phyloP scores from a whole-genome alignment of 2,888 invertebrate genomes.

The Caenorhabditis sinica region DNA sequence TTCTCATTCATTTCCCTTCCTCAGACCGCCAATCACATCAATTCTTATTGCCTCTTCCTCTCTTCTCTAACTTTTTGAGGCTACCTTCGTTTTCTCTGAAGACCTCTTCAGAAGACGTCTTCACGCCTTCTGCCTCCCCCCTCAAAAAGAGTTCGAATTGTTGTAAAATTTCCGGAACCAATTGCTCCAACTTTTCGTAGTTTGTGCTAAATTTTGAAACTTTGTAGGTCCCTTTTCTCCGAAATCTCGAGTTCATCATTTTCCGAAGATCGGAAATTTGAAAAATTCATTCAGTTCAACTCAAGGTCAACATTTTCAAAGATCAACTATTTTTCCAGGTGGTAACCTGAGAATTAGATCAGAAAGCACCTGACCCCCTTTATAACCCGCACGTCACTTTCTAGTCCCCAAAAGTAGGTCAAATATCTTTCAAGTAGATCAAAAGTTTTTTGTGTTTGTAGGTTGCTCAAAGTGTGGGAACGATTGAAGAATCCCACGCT shows the following conservation, averaged over 20 bases:
- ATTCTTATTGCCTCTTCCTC: conserved; percentile 53
- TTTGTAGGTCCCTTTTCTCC: background rate
- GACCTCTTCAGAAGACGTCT: conserved; percentile 1
- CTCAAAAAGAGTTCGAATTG: background rate
- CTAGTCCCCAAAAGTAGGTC: conserved; percentile 7
- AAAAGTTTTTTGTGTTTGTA: conserved; percentile 3
- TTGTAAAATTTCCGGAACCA: background rate
- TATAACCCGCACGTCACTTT: background rate
- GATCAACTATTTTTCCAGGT: background rate
- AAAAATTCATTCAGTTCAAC: background rate
- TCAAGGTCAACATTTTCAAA: background rate
- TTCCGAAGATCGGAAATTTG: background rate
- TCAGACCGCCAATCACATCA: conserved; percentile 56
- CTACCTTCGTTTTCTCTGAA: background rate
- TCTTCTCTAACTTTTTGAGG: conserved; percentile 14
- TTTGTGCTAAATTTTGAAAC: background rate
- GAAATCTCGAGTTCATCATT: background rate
- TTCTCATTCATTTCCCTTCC: background rate
- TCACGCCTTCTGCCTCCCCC: conserved; percentile 39
- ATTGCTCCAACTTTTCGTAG: background rate
- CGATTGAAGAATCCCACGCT: background rate
- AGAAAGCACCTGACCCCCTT: no score
- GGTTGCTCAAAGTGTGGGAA: background rate
- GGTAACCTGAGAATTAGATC: background rate
- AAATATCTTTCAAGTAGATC: conserved; percentile 11